Base-by-base conservation (phyloP, 2,113 vertebrate genomes). In the Cheirogaleus medius region DNA sequence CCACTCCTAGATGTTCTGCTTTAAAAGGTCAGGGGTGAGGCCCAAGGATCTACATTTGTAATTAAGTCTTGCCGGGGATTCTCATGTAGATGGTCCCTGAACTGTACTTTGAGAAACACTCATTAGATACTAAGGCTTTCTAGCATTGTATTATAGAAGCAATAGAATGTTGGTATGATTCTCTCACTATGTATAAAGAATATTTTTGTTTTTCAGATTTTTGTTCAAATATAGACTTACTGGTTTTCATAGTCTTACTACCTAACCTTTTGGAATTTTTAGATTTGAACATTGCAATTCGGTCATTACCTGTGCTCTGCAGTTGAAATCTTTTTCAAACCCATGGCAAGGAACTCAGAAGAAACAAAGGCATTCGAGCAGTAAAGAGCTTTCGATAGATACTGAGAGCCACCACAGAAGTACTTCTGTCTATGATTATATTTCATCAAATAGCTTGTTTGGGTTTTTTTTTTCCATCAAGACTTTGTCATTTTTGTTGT, bases 51-150 rank as follows among this genome's bases (percentile, higher is more conserved):
- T 56, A 23, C 71, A 8, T 84, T 58, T 68, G 18, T 93, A 60
- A 63, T 69, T 68, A 60, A 42, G 18, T 8, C 52, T 47, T 52
- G 3, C 12, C 29, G 17, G 47, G 54, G 63, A 71, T 44, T 6
- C 56, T 25, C 18, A 21, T 5, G 6, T 6, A 4, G 9, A 34
- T 1, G 0, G 14, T 8, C 54, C n/a, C 0, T 63, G 2, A 71
- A n/a, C 73, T 89, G 14, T 13, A 39, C 68, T 32, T 32, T 78
- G 54, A 74, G 32, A 93, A 37, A 18, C 21, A 18, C 52, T 68
- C 17, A 23, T n/a, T 74, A 80, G 42, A 42, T 68, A 18, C n/a
- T 37, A 29, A 92, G 42, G 63, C 25, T 78, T 78, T 86, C 27
- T 63, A 60, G 58, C 44, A 29, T 87, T 83, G 14, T 78, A 49